These are phyloP conservation scores for Eulemur mongoz DNA, from an alignment of 2,797 vertebrate genomes.

Conservation along the genomic window DNA sequence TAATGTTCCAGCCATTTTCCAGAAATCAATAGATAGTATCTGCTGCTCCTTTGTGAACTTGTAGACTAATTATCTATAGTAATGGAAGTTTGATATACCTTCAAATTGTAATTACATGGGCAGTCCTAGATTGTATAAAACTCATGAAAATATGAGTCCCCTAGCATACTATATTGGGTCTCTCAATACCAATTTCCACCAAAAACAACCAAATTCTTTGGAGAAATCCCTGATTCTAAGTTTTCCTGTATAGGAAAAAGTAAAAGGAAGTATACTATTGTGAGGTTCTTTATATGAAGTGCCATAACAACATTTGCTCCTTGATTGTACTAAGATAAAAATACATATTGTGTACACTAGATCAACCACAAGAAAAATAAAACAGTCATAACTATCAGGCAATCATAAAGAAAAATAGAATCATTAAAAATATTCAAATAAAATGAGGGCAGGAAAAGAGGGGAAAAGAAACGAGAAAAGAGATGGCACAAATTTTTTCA, in stretches of 20 bases:
- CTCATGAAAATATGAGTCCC: not conserved
- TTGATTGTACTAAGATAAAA: not conserved
- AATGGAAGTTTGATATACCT: not conserved
- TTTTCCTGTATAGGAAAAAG: not conserved
- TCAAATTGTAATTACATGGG: not conserved
- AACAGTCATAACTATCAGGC: not conserved
- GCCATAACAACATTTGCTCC: not conserved
- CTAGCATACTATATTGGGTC: not conserved
- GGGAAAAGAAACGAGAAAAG: not conserved
- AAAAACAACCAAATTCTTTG: not conserved
- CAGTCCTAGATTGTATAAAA: not conserved
- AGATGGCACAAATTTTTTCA: not conserved
- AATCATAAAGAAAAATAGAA: not conserved
- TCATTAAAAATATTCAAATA: not conserved
- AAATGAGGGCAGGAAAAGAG: not conserved
- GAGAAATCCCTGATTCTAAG: not conserved
- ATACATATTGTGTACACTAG: not conserved
- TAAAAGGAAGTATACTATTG: not conserved
- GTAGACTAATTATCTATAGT: not conserved
- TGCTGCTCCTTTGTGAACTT: not conserved
- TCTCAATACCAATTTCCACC: not conserved
- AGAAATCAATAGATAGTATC: not conserved
- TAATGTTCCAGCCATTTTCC: not conserved
- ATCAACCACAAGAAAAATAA: not conserved
- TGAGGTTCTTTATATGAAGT: not conserved